Conservation (phyloP, 2,797 vertebrate genomes). For the Sebastolobus altivelis region DNA sequence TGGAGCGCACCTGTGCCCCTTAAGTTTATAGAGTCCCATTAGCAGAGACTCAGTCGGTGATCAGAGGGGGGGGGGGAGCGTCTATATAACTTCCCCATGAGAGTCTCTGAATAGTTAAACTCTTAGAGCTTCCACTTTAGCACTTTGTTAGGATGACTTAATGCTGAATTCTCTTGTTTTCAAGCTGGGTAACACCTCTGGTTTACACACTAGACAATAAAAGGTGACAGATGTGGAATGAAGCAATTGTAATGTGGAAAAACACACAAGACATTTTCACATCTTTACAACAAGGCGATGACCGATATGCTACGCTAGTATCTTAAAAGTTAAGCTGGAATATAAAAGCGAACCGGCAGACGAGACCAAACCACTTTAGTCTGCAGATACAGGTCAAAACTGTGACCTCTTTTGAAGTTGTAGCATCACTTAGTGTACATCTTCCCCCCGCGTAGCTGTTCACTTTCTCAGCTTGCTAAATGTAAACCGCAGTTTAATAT, state of each 20-base stretch:
- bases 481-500: constrained; percentile 81
- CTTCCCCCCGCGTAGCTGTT: constrained; percentile 40
- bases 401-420: constrained; percentile 63
- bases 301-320: constrained; percentile 1
- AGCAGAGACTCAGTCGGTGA: constrained; percentile 59
- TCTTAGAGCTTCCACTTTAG: constrained; percentile 40
- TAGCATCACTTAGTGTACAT: constrained; percentile 59
- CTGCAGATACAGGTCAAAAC: constrained; percentile 59
- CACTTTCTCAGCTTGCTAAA: constrained; percentile 68
- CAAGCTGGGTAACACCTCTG: constrained; percentile 34
- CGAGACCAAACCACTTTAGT: constrained; percentile 56
- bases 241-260: constrained; percentile 8
- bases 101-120: constrained; percentile 54
- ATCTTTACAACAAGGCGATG: not conserved
- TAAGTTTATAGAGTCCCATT: constrained; percentile 78
- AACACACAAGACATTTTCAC: constrained; percentile 10
- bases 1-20: constrained; percentile 76
- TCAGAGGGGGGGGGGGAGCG: constrained; percentile 37
- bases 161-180: constrained; percentile 54
- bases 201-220: constrained; percentile 18
- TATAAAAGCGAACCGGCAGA: constrained; percentile 39
- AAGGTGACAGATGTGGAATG: constrained; percentile 35
- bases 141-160: constrained; percentile 53
- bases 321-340: constrained; percentile 31
- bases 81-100: constrained; percentile 53